A percentile compares a stretch with the other conserved stretches of the same genome.
These are phyloP conservation scores for Halichoeres trimaculatus DNA, from an alignment of 2,113 vertebrate species.

Conservation along the genomic window DNA sequence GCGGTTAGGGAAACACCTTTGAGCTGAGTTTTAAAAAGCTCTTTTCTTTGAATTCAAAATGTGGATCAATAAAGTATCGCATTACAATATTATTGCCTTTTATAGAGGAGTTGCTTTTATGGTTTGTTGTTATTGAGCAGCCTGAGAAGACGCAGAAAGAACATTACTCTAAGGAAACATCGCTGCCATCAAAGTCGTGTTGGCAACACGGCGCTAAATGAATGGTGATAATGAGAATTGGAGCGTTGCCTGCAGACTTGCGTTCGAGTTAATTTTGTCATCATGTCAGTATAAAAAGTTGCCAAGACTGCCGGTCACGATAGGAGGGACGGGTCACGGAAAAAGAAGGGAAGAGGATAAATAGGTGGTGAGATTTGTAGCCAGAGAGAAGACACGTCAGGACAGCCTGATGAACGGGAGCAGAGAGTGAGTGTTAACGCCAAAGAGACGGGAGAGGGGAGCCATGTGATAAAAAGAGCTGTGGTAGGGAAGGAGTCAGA, in stretches of 20 bases:
- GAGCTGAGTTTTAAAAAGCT: conserved; percentile 14
- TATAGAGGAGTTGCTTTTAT: conserved; percentile 16
- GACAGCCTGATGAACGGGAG: conserved; percentile 45
- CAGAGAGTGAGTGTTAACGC: conserved; percentile 53
- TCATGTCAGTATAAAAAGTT: conserved; percentile 39
- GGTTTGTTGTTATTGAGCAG: conserved; percentile 32
- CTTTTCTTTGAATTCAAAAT: conserved; percentile 32
- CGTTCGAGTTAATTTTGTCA: conserved; percentile 50
- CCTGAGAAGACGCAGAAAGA: conserved; percentile 8
- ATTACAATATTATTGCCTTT: conserved; percentile 33
- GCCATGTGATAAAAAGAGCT: conserved; percentile 44
- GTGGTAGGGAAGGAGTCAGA: conserved; percentile 52
- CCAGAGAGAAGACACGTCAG: conserved; percentile 36
- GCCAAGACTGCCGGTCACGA: conserved; percentile 11
- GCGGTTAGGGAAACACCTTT: conserved; percentile 17
- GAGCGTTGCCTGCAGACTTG: conserved; percentile 30
- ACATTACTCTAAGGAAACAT: conserved; percentile 22
- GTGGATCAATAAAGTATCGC: conserved; percentile 31
- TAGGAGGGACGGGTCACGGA: conserved; percentile 21
- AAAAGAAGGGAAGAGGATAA: conserved; percentile 21
- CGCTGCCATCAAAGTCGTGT: conserved; percentile 41
- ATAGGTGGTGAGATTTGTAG: conserved; percentile 21
- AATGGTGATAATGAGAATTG: conserved; percentile 57
- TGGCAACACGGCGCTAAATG: conserved; percentile 36
- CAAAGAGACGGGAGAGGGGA: conserved; percentile 43